Conservation (phyloP, 53 echinoderm and acorn worm species). For the Stichopus horrens region DNA sequence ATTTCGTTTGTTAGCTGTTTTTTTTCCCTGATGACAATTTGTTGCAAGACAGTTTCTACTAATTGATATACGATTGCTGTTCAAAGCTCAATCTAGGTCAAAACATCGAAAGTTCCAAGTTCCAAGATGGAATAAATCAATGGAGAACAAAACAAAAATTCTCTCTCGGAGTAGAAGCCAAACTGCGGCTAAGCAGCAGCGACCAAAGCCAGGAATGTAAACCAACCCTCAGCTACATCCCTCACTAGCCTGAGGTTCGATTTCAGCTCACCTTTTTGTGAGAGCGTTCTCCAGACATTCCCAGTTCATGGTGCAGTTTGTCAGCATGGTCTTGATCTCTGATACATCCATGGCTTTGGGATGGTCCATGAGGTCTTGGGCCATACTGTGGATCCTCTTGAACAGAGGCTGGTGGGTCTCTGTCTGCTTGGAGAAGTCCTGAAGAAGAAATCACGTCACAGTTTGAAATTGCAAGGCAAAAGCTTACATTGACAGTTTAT, state of each 20-base stretch:
- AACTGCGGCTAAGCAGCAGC: no score
- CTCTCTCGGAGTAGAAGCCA: no score
- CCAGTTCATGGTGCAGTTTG: conserved; percentile 94
- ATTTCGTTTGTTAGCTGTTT: no score
- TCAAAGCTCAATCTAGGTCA: no score
- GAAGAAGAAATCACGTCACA: neutral
- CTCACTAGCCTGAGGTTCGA: neutral
- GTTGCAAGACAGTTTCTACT: no score
- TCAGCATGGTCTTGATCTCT: conserved; percentile 86
- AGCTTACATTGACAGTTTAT: conserved; percentile 66
- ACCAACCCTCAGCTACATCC: no score
- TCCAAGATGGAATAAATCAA: no score
- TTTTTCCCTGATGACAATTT: no score
- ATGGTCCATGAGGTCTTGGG: conserved; percentile 85
- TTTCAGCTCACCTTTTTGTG: conserved; percentile 61
- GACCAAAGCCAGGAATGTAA: no score
- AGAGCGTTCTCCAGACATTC: conserved; percentile 83
- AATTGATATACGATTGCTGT: no score
- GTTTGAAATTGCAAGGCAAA: neutral
- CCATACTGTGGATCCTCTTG: conserved; percentile 78
- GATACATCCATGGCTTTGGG: conserved; percentile 92
- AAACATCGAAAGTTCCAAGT: no score
- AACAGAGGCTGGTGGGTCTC: conserved; percentile 76
- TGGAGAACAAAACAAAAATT: no score
- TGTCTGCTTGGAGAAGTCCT: conserved; percentile 59